Percentiles rank a stretch among this genome's conserved stretches.
phyloP scores from a whole-genome alignment of 1,140 invertebrate genomes.

The Hypothenemus hampei region DNA sequence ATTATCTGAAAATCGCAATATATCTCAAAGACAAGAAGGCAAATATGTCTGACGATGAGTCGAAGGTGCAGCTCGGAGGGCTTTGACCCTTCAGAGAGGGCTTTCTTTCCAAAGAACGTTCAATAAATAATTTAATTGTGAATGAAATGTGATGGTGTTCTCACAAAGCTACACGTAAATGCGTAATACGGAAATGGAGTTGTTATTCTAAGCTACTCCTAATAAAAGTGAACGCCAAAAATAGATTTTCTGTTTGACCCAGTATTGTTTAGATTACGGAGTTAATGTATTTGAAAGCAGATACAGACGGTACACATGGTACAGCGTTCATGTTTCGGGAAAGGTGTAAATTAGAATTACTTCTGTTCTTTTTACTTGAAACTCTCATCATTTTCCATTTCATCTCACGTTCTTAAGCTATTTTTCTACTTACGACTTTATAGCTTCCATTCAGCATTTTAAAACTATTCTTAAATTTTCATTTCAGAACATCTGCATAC shows the following conservation, averaged over 20 bases:
- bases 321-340: slow-evolving; percentile 4
- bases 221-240: slow-evolving; percentile 18
- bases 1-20: slow-evolving; percentile 24
- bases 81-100: neutral
- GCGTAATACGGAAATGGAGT: slow-evolving; percentile 3
- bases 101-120: no score
- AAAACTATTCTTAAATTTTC: no score
- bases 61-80: slow-evolving; percentile 8
- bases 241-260: slow-evolving; percentile 25
- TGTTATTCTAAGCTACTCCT: slow-evolving; percentile 3
- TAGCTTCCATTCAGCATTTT: no score
- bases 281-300: slow-evolving; percentile 29
- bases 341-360: slow-evolving; percentile 18
- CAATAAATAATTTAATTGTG: no score
- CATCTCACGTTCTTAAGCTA: no score
- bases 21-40: slow-evolving; percentile 18
- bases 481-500: no score
- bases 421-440: no score
- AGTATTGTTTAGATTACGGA: slow-evolving; percentile 26
- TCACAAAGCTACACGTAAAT: neutral
- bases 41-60: slow-evolving; percentile 8
- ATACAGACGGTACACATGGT: slow-evolving; percentile 23
- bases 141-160: no score
- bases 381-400: no score
- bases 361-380: neutral